phyloP scores from a whole-genome alignment of 2,888 invertebrate species.

The Spisula solida region DNA sequence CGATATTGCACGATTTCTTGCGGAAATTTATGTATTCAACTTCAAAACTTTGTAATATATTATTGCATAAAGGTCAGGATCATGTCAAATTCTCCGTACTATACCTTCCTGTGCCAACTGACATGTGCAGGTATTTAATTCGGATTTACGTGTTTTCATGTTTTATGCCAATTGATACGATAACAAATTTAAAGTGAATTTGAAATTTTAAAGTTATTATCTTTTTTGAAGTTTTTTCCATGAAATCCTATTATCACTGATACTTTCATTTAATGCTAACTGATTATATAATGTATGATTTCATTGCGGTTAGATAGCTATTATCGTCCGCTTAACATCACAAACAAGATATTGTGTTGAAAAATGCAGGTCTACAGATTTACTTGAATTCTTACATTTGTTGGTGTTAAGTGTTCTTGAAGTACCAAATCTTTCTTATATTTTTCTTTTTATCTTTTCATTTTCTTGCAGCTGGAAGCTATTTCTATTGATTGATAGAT shows the following conservation, averaged over 20 bases:
- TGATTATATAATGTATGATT: not conserved
- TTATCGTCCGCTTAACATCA: not conserved
- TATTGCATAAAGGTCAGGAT: no score
- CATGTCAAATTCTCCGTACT: no score
- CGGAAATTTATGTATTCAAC: not conserved
- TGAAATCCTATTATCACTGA: not conserved
- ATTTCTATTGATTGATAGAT: no score
- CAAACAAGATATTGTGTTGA: not conserved
- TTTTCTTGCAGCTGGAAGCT: no score
- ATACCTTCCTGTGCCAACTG: not conserved
- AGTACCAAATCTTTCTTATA: no score
- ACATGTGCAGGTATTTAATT: slow-evolving; percentile 18
- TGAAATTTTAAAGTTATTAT: not conserved
- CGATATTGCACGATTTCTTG: no score
- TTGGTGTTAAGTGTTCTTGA: no score
- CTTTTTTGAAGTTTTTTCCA: no score
- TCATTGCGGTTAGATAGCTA: not conserved
- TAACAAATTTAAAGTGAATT: not conserved
- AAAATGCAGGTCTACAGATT: not conserved
- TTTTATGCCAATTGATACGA: not conserved
- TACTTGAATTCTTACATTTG: no score
- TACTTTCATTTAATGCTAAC: not conserved
- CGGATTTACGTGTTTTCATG: not conserved
- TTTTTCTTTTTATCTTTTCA: no score
- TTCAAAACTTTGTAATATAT: not conserved